Conservation (phyloP, 2,113 vertebrate species). For the Amazona vittata region DNA sequence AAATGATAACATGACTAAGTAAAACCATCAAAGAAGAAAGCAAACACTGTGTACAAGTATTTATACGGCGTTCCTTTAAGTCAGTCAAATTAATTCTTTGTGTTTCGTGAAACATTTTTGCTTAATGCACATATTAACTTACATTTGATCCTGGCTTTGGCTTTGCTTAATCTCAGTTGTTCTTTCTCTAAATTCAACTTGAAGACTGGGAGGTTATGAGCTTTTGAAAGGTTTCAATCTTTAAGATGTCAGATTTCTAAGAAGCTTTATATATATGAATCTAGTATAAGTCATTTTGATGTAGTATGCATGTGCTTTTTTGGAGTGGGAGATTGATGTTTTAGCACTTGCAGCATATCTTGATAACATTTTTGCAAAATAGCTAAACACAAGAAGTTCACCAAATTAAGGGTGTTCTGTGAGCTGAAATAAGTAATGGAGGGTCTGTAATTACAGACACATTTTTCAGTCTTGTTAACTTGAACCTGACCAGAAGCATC, state of each 20-base stretch:
- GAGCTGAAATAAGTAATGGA: fast-evolving
- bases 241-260: background rate
- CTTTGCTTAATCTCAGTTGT: background rate
- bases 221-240: background rate
- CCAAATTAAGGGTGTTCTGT: background rate
- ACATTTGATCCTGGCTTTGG: background rate
- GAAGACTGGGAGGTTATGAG: background rate
- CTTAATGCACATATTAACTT: background rate
- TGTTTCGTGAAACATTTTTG: background rate
- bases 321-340: background rate
- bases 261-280: background rate
- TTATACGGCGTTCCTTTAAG: background rate
- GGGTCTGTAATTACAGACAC: background rate
- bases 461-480: background rate
- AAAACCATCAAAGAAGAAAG: background rate
- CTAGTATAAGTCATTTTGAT: background rate
- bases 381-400: background rate
- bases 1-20: background rate
- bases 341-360: background rate
- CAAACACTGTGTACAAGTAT: background rate
- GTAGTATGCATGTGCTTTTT: background rate
- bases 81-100: background rate
- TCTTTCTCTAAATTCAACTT: background rate
- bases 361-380: background rate
- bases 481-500: background rate